Conservation (phyloP, 2,797 vertebrate genomes). For the Ibycter americanus region DNA sequence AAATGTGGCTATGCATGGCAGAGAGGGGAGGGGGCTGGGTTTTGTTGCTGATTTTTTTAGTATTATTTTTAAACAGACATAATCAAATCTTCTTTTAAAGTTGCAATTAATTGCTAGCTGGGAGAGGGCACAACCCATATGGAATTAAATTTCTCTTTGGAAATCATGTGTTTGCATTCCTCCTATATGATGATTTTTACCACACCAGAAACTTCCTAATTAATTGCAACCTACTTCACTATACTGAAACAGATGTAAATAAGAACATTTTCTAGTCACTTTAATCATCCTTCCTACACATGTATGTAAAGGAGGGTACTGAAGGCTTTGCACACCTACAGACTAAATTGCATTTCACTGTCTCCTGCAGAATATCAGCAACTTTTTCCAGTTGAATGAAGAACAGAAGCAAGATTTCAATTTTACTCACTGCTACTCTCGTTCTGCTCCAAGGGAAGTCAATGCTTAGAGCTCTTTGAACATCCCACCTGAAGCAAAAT, state of each 20-base stretch:
- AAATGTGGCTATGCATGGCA: slow-evolving; percentile 48
- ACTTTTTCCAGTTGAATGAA: not conserved
- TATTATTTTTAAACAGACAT: slow-evolving; percentile 65
- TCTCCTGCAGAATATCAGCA: not conserved
- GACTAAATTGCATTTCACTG: not conserved
- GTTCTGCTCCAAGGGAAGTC: not conserved
- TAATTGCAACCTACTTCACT: slow-evolving; percentile 78
- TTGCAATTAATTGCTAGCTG: slow-evolving; percentile 79
- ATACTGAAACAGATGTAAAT: slow-evolving; percentile 81
- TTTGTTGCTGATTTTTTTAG: not conserved
- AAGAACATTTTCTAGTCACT: slow-evolving; percentile 69
- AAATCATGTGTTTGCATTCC: slow-evolving; percentile 82
- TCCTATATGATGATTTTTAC: slow-evolving; percentile 81
- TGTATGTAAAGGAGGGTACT: not conserved
- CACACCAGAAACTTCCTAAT: slow-evolving; percentile 84
- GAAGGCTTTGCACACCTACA: not conserved
- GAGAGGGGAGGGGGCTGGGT: not conserved
- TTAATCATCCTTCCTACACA: slow-evolving; percentile 36
- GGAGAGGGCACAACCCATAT: slow-evolving; percentile 72
- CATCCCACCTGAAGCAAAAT: not conserved
- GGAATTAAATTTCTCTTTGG: slow-evolving; percentile 79
- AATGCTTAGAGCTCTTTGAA: not conserved
- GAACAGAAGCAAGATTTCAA: not conserved
- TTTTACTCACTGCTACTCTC: not conserved
- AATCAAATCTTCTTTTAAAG: slow-evolving; percentile 76